phyloP scores from a whole-genome alignment of 2,797 vertebrate species.

The Rhinella marina region DNA sequence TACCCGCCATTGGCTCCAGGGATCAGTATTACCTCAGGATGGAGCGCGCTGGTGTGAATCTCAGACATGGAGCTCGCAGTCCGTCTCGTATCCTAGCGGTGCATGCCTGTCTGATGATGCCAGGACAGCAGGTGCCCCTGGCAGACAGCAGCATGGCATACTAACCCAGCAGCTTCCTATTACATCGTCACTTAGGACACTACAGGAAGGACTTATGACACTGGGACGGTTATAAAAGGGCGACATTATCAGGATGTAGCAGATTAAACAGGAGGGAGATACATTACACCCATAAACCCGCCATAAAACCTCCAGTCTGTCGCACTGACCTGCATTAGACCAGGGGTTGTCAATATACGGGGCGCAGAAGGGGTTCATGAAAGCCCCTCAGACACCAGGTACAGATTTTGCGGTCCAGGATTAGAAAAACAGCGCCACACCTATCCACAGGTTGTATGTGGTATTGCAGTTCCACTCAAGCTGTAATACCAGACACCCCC shows the following conservation, averaged over 20 bases:
- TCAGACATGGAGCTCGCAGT: slow-evolving; percentile 78
- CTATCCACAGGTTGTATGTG: neutral
- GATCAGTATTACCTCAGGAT: slow-evolving; percentile 74
- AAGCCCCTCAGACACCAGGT: no score
- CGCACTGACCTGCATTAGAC: slow-evolving; percentile 65
- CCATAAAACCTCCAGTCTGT: slow-evolving; percentile 64
- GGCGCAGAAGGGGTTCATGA: neutral
- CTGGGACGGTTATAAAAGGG: slow-evolving; percentile 76
- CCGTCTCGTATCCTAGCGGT: slow-evolving; percentile 75
- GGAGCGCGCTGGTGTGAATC: slow-evolving; percentile 76
- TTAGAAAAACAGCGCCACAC: neutral
- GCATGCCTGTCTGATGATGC: slow-evolving; percentile 78
- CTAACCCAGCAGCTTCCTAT: slow-evolving; percentile 73
- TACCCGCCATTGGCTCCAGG: slow-evolving; percentile 73
- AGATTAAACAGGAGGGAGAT: slow-evolving; percentile 74
- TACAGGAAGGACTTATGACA: slow-evolving; percentile 77
- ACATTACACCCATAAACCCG: slow-evolving; percentile 67
- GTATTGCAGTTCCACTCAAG: neutral
- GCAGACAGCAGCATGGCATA: slow-evolving; percentile 73
- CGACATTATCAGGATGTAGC: slow-evolving; percentile 78
- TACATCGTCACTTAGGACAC: slow-evolving; percentile 79
- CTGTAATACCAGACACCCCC: neutral
- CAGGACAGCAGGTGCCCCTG: slow-evolving; percentile 79
- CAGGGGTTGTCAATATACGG: neutral
- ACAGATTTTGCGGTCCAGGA: no score